Percentiles rank a stretch among this genome's conserved stretches.
phyloP scores from a whole-genome alignment of 1,140 invertebrate genomes.

The Geopemphigus sp. region DNA sequence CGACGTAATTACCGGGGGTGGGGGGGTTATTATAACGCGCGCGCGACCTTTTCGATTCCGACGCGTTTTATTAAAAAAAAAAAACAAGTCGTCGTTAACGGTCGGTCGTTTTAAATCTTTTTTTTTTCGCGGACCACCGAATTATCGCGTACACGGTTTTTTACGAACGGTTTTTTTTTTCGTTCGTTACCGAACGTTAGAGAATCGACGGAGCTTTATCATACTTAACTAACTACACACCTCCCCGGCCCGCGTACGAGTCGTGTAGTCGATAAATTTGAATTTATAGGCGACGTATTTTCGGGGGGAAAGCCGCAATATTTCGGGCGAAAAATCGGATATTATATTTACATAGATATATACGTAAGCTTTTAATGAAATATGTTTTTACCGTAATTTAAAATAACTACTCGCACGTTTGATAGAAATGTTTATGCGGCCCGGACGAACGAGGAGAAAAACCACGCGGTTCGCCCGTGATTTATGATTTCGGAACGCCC shows the following conservation, averaged over 20 bases:
- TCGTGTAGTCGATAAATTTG: conserved; percentile 33
- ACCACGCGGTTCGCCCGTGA: not conserved
- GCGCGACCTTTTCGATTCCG: conserved; percentile 17
- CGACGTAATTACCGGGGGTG: conserved; percentile 7
- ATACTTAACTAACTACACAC: not conserved
- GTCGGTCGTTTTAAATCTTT: not conserved
- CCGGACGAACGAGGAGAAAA: conserved; percentile 12
- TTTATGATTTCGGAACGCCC: conserved; percentile 42
- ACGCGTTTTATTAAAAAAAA: conserved; percentile 6
- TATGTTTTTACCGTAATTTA: conserved; percentile 38
- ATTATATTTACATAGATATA: not conserved
- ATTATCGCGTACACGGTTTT: not conserved
- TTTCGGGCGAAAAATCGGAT: conserved; percentile 11
- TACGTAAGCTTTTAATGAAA: conserved; percentile 26
- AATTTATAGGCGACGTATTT: conserved; percentile 41
- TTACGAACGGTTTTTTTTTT: conserved; percentile 2
- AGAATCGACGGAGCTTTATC: conserved; percentile 26
- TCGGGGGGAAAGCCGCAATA: not conserved
- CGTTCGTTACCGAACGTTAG: not conserved
- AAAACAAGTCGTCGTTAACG: conserved; percentile 7
- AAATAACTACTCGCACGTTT: conserved; percentile 34
- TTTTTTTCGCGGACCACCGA: not conserved
- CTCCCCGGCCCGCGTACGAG: no score
- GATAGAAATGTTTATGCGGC: conserved; percentile 34
- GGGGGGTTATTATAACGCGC: conserved; percentile 1